Conservation (phyloP, 1,140 invertebrate genomes). For the Eumeta japonica region DNA sequence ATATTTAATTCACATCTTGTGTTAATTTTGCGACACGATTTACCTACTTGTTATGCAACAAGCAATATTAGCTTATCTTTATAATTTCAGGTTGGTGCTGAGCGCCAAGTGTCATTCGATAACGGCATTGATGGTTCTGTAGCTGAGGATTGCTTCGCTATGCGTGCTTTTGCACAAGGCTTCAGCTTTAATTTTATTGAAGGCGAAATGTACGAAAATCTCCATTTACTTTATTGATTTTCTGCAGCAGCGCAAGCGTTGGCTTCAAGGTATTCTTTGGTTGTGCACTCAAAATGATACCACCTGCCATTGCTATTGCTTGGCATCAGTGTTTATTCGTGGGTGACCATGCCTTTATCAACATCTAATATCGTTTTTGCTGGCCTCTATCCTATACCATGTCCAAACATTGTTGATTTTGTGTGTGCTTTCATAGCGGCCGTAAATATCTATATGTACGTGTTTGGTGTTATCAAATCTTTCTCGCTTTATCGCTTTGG, state of each 20-base stretch:
- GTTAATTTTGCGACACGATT: no score
- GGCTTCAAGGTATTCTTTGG: slow-evolving; percentile 95
- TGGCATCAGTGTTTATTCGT: slow-evolving; percentile 89
- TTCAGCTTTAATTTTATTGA: slow-evolving; percentile 91
- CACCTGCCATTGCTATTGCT: slow-evolving; percentile 76
- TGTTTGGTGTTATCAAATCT: slow-evolving; percentile 94
- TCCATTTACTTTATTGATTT: slow-evolving; percentile 94
- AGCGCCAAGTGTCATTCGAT: slow-evolving; percentile 89
- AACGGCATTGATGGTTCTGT: slow-evolving; percentile 93
- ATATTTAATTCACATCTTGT: no score
- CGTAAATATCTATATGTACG: slow-evolving; percentile 93
- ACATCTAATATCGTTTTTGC: slow-evolving; percentile 86
- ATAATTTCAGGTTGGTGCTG: slow-evolving; percentile 85
- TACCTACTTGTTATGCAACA: no score
- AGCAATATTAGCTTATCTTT: no score
- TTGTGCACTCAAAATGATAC: slow-evolving; percentile 90
- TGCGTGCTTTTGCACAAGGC: slow-evolving; percentile 84
- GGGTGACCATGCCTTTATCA: slow-evolving; percentile 91
- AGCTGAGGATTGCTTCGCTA: slow-evolving; percentile 97
- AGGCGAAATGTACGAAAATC: slow-evolving; percentile 97
- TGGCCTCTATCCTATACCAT: slow-evolving; percentile 82
- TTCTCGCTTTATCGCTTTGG: slow-evolving; percentile 88
- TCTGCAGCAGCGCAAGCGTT: slow-evolving; percentile 92
- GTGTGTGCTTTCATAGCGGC: slow-evolving; percentile 86
- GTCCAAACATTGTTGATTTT: slow-evolving; percentile 79